Percentiles rank a stretch among this genome's conserved stretches.
phyloP scores from a whole-genome alignment of 2,113 vertebrate species.

The Pomatorhinus ruficollis region DNA sequence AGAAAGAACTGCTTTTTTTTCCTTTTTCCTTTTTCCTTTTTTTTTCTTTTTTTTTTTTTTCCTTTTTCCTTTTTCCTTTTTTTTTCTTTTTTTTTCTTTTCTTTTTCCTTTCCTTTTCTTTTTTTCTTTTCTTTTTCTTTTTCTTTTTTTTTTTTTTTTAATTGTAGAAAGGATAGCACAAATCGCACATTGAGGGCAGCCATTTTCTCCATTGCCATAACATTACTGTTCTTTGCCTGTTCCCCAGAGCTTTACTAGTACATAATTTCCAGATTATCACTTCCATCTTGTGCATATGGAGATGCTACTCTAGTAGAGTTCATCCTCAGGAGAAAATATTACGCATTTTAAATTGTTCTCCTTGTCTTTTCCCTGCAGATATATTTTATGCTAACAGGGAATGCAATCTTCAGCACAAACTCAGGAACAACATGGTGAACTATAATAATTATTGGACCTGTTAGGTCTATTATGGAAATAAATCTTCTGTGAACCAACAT shows the following conservation, averaged over 20 bases:
- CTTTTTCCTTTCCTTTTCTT: too few species aligned
- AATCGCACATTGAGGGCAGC: neutral
- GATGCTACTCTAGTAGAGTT: constrained; percentile 29
- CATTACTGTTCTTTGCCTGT: neutral
- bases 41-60: accelerated
- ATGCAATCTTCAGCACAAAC: constrained; percentile 68
- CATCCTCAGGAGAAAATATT: constrained; percentile 62
- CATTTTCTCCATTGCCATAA: neutral
- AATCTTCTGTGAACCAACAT: constrained; percentile 75
- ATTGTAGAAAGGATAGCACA: neutral
- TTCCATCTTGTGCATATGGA: constrained; percentile 58
- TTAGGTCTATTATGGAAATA: constrained; percentile 74
- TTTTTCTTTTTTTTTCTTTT: too few species aligned
- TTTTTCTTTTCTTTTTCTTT: neutral
- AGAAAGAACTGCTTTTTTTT: neutral
- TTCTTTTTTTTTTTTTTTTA: too few species aligned
- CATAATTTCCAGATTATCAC: constrained; percentile 38
- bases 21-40: too few species aligned
- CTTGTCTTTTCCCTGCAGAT: constrained; percentile 57
- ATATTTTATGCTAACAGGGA: constrained; percentile 64
- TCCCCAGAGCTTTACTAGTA: neutral
- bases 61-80: too few species aligned
- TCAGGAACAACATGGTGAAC: constrained; percentile 58
- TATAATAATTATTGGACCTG: constrained; percentile 59
- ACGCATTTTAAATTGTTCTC: constrained; percentile 54